Base-by-base conservation (phyloP, 2,888 invertebrate species). In the Megaustenia siamemsis region DNA sequence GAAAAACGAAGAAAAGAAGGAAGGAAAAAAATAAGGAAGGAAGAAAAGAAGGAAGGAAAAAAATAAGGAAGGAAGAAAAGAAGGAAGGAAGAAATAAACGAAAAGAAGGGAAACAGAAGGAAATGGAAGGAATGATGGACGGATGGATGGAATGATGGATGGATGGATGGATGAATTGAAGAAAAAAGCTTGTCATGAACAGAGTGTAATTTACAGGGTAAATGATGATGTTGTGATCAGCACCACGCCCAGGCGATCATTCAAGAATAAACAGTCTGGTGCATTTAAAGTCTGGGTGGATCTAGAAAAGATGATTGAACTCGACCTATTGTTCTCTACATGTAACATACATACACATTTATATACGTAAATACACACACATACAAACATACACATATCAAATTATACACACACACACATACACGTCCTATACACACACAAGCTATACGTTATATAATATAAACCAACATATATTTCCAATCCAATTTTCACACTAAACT, bases 51-150 rank as follows among this genome's bases (percentile, higher is more conserved):
- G 15, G 49, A 49, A 49, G 49, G 15, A 49, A 15, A 10, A 49
- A 15, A 49, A 49, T 6, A 49, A 49, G 28, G n/a, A 49, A 2
- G 28, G 45, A 49, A 78, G 35, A 78, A 56, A 78, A 38, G 4
- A 40, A 35, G 56, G 56, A 38, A 60, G 56, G 56, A 24, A 60
- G 78, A 78, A 40, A 56, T 49, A 78, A 38, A 60, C 35, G 56
- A 40, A 60, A 56, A 78, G 60, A 60, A 56, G 56, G 6, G 35
- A 56, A 78, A 40, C 24, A 56, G 56, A 38, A 60, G 56, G 56
- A 40, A 60, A 40, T 63, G 32, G 45, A 63, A 79, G 43, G n/a
- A 56, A 78, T n/a, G 45, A 60, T 15, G 60, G 24, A 60, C 15
- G 24, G 24, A 24, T 6, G 24, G 60, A n/a, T 15, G 60, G 24